phyloP scores from a whole-genome alignment of 2,113 vertebrate species.

The Malurus cyaneus region DNA sequence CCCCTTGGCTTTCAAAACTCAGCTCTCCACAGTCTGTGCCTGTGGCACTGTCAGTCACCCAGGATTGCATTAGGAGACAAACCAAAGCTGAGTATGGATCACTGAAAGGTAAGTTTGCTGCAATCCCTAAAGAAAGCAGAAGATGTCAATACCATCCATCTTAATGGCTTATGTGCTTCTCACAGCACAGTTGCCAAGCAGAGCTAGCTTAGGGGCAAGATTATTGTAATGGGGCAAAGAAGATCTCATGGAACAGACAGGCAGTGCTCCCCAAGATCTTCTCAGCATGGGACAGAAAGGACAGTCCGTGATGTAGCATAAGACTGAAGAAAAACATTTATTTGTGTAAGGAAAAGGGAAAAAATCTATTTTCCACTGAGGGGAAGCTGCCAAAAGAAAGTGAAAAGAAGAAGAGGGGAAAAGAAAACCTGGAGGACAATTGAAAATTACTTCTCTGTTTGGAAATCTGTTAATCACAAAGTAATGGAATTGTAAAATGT shows the following conservation, averaged over 20 bases:
- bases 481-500: neutral
- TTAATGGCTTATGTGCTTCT: neutral
- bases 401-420: neutral
- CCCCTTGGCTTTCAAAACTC: neutral
- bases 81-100: neutral
- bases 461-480: neutral
- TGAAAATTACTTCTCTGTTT: neutral
- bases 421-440: neutral
- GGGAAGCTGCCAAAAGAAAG: neutral
- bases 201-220: neutral
- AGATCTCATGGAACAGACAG: neutral
- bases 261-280: neutral
- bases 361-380: neutral
- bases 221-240: conserved; percentile 6
- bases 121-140: conserved; percentile 9
- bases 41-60: neutral
- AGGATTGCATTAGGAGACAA: neutral
- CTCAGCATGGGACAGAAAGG: neutral
- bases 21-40: neutral
- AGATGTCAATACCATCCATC: conserved; percentile 32
- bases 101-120: neutral
- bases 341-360: neutral
- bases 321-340: neutral
- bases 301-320: neutral
- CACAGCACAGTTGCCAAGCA: neutral